Conservation (phyloP, 2,113 vertebrate species). For the Calyptomena viridis region DNA sequence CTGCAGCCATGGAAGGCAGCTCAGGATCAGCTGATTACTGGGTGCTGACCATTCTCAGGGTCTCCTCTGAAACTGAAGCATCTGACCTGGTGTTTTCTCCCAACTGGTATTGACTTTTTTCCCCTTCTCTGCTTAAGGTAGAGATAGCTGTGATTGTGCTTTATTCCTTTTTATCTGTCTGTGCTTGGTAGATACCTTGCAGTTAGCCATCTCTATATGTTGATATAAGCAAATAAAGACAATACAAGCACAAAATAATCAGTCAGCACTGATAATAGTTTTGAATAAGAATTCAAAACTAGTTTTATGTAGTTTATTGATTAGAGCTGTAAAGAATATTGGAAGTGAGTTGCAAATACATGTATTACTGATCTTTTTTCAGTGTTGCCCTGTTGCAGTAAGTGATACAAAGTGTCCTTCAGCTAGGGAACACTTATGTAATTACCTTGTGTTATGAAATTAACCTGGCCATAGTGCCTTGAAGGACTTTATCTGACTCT, state of each 20-base stretch:
- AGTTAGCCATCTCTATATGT: background rate
- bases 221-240: background rate
- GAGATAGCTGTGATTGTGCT: background rate
- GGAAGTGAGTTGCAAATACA: background rate
- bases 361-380: background rate
- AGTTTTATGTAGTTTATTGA: background rate
- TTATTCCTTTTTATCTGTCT: background rate
- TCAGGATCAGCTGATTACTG: background rate
- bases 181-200: background rate
- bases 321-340: background rate
- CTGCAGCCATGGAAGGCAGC: background rate
- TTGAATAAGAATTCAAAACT: background rate
- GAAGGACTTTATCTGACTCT: background rate
- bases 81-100: background rate
- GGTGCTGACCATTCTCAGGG: background rate
- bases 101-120: background rate
- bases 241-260: background rate
- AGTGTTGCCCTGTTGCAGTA: background rate
- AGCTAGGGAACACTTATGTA: background rate
- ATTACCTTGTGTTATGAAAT: background rate
- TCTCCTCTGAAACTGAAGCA: background rate
- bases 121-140: background rate
- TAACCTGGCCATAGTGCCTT: background rate
- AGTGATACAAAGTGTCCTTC: background rate
- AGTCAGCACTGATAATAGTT: background rate